Base-by-base conservation (phyloP, 1,140 invertebrate genomes). In the Drosophila triauraria region DNA sequence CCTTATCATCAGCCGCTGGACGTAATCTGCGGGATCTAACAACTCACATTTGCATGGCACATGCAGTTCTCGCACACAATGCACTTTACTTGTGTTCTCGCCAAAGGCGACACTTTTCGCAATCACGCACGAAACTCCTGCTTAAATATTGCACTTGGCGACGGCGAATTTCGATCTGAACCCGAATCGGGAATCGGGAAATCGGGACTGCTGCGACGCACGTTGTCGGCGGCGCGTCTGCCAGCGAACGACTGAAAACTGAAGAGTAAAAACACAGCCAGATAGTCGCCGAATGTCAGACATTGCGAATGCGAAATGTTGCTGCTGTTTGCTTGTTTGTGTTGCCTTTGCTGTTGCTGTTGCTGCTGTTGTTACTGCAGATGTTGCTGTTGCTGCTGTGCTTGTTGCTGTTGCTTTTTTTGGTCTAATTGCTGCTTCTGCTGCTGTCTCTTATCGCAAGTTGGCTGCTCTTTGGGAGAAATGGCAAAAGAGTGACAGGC, bases 171-270 rank as follows among this genome's bases (percentile, higher is more conserved):
- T 58, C 62, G 54, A 75, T 72, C 68, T 58, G 46, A 72, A 60
- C 40, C 67, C 63, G 25, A 70, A 70, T 70, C 67, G 67, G 67
- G 62, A 40, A 54, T 20, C 32, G 46, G 38, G 35, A 8, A 43
- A 32, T 56, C 32, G 42, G 35, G 13, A 56, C 58, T 64, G 67
- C 59, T 69, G 62, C 81, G 72, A 84, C 67, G 67, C 69, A 50
- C 78, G 78, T 70, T 85, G 74, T 64, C 82, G 63, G 63, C 82
- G 60, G 59, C 82, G 56, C 82, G 60, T 86, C 82, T 81, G 65
- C 70, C 75, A 85, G 42, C 62, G 74, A 74, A 71, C 82, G 82
- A 84, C 82, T 84, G 70, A 74, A 70, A 70, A 70, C 48, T 70
- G 67, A 70, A 69, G 67, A 68, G 62, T 47, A 35, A 54, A 70